Evolutionary conservation across 2,888 invertebrate species (phyloP).

Genomic region (Aquatica leii): DNA sequence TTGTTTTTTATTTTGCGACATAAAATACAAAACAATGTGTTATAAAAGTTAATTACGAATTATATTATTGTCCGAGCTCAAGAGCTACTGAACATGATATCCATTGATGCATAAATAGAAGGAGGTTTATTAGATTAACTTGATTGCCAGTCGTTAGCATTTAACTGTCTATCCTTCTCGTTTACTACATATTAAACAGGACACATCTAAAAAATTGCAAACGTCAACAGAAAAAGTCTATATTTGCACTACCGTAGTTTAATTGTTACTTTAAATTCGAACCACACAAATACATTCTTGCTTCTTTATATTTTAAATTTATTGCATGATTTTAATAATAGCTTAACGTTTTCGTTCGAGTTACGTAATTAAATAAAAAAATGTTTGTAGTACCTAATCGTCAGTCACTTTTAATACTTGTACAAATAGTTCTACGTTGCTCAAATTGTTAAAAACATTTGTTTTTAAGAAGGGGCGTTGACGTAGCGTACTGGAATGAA

Average conservation of each 20-base stretch:
- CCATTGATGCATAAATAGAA: slow-evolving; percentile 37
- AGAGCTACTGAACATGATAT: slow-evolving; percentile 31
- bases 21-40: not conserved
- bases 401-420: too few species aligned
- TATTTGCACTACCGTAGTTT: slow-evolving; percentile 3
- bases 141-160: slow-evolving; percentile 41
- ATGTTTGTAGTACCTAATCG: too few species aligned
- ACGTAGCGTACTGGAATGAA: too few species aligned
- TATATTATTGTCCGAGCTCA: slow-evolving; percentile 8
- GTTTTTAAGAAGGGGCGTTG: too few species aligned
- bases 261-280: too few species aligned
- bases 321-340: too few species aligned
- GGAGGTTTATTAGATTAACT: slow-evolving; percentile 41
- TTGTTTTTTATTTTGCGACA: slow-evolving; percentile 6
- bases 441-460: too few species aligned
- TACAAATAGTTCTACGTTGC: too few species aligned
- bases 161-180: slow-evolving; percentile 32
- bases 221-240: slow-evolving; percentile 23
- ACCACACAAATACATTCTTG: too few species aligned
- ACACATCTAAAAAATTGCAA: slow-evolving; percentile 23
- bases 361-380: too few species aligned
- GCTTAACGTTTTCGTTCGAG: too few species aligned
- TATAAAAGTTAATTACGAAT: slow-evolving; percentile 6
- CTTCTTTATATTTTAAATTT: too few species aligned
- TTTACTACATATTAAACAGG: slow-evolving; percentile 23